Percentiles rank a stretch among this genome's conserved stretches.
These are phyloP conservation scores for Sisor rabdophorus DNA, from an alignment of 2,113 vertebrate genomes.

Conservation along the genomic window DNA sequence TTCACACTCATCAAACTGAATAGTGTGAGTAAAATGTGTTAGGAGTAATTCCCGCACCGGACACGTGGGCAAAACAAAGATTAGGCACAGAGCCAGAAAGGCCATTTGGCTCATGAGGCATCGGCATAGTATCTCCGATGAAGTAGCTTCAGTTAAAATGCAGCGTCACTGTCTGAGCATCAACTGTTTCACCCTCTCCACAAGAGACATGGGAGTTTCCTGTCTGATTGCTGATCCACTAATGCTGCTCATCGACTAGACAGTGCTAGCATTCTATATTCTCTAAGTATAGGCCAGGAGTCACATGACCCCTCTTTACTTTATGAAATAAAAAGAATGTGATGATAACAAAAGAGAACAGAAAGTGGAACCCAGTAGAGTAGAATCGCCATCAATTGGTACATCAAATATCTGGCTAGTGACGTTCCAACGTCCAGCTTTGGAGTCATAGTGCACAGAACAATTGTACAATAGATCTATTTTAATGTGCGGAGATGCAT, in stretches of 20 bases:
- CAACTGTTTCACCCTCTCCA: slow-evolving; percentile 53
- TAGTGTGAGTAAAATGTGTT: slow-evolving; percentile 17
- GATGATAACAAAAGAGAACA: too few species aligned
- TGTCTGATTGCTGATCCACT: slow-evolving; percentile 58
- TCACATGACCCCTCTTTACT: not conserved
- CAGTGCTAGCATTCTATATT: slow-evolving; percentile 35
- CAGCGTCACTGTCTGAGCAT: slow-evolving; percentile 43
- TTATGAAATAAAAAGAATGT: too few species aligned
- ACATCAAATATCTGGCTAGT: too few species aligned
- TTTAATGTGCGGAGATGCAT: too few species aligned
- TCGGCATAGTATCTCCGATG: slow-evolving; percentile 24
- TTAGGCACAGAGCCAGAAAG: slow-evolving; percentile 7
- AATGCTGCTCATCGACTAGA: slow-evolving; percentile 52
- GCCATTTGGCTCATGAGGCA: slow-evolving; percentile 10
- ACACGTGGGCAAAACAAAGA: slow-evolving; percentile 16
- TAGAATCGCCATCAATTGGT: too few species aligned
- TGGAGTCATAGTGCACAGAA: too few species aligned
- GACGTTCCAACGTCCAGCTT: too few species aligned
- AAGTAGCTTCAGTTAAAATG: slow-evolving; percentile 44
- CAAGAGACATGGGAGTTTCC: slow-evolving; percentile 50
- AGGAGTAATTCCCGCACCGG: slow-evolving; percentile 4
- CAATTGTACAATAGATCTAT: too few species aligned
- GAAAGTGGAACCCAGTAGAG: too few species aligned
- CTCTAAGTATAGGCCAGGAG: slow-evolving; percentile 8
- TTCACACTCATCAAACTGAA: slow-evolving; percentile 20